Conservation (phyloP, 2,113 vertebrate species). For the Anser brachyrhynchus region DNA sequence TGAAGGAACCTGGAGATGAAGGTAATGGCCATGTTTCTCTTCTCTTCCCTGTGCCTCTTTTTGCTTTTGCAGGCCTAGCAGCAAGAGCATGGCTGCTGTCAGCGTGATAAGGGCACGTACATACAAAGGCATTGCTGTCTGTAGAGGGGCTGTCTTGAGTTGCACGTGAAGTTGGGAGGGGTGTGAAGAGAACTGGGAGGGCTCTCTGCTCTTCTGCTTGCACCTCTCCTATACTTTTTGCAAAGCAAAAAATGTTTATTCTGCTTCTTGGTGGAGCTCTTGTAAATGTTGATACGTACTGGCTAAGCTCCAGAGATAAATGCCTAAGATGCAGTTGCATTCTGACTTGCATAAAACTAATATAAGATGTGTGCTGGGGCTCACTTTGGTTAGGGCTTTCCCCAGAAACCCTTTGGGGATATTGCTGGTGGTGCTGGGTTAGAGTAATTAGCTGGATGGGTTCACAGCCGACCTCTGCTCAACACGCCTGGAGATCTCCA, state of each 20-base stretch:
- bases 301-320: background rate
- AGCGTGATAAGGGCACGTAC: fast-evolving
- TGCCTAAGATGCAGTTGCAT: background rate
- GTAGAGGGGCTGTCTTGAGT: fast-evolving
- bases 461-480: background rate
- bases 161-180: background rate
- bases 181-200: fast-evolving
- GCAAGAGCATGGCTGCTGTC: background rate
- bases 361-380: background rate
- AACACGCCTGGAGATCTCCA: background rate
- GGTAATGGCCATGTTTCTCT: background rate
- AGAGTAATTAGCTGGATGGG: background rate
- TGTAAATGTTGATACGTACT: fast-evolving
- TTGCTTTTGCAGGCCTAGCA: background rate
- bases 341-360: background rate
- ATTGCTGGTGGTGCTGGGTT: background rate
- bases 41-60: background rate
- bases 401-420: background rate
- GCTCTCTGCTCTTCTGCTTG: background rate
- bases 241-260: background rate
- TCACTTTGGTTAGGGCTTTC: background rate
- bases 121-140: background rate
- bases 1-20: slow-evolving; percentile 24
- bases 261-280: background rate
- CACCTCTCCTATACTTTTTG: background rate